phyloP scores from a whole-genome alignment of 2,888 invertebrate species.

The Argyresthia albistria region DNA sequence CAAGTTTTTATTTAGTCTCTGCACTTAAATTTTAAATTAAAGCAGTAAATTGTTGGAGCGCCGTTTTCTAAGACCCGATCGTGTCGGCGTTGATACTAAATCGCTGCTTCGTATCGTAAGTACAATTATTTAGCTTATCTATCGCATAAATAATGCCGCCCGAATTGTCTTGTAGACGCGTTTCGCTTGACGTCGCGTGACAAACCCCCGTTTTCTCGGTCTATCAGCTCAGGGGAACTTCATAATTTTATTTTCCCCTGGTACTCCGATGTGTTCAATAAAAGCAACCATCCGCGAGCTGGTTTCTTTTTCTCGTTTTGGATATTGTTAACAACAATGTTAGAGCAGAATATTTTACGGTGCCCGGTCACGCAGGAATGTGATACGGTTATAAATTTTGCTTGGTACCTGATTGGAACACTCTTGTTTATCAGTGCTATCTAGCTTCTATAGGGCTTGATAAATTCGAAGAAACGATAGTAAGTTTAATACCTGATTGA shows the following conservation, averaged over 20 bases:
- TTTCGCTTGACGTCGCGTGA: slow-evolving; percentile 49
- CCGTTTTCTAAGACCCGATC: background rate
- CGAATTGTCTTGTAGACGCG: slow-evolving; percentile 44
- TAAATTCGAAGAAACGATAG: slow-evolving; percentile 5
- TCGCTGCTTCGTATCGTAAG: slow-evolving; percentile 15
- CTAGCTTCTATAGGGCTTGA: background rate
- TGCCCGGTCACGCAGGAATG: background rate
- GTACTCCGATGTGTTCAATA: slow-evolving; percentile 25
- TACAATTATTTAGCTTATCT: slow-evolving; percentile 50
- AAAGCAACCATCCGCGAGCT: slow-evolving; percentile 3
- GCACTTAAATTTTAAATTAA: too few species aligned
- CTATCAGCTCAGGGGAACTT: slow-evolving; percentile 32
- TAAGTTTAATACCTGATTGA: slow-evolving; percentile 36
- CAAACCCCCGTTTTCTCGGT: slow-evolving; percentile 33
- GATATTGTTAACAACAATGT: background rate
- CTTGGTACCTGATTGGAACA: background rate
- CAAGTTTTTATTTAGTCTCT: too few species aligned
- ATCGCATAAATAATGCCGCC: slow-evolving; percentile 42
- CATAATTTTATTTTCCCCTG: slow-evolving; percentile 35
- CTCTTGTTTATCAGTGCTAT: background rate
- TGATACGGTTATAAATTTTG: too few species aligned
- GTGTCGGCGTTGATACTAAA: background rate
- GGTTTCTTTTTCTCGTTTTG: too few species aligned
- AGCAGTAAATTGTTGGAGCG: too few species aligned
- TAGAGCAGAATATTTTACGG: background rate